Evolutionary conservation across 2,797 vertebrate genomes (phyloP).

Genomic region (Aulostomus chinensis): DNA sequence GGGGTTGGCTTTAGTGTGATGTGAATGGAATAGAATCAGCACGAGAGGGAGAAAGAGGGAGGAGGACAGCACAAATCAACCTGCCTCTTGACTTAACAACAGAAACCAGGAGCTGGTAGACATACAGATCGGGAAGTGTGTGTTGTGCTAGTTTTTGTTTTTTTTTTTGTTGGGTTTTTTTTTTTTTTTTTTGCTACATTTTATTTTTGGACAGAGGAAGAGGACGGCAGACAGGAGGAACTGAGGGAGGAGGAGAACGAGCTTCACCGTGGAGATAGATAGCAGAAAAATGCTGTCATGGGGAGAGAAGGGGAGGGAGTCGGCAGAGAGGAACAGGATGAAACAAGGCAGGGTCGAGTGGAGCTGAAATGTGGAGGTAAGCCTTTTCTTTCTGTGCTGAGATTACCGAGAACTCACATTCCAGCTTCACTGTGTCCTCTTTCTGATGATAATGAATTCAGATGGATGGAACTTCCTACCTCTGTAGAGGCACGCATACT

Average conservation of each 20-base stretch:
- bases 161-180: constrained; percentile 18
- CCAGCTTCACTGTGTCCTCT: constrained; percentile 30
- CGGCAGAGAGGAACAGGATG: constrained; percentile 76
- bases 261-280: constrained; percentile 69
- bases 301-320: constrained; percentile 75
- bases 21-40: constrained; percentile 82
- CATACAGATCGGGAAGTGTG: constrained; percentile 56
- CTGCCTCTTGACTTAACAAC: constrained; percentile 78
- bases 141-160: not conserved
- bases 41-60: constrained; percentile 63
- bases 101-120: constrained; percentile 58
- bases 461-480: constrained; percentile 48
- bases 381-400: constrained; percentile 42
- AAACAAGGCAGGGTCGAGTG: constrained; percentile 71
- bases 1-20: constrained; percentile 78
- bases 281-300: constrained; percentile 79
- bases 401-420: constrained; percentile 40
- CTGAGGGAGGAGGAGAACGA: constrained; percentile 46
- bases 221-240: constrained; percentile 58
- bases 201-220: constrained; percentile 68
- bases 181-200: constrained; percentile 31
- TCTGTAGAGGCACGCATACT: constrained; percentile 51
- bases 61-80: constrained; percentile 79
- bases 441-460: constrained; percentile 51
- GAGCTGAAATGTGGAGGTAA: constrained; percentile 81